phyloP scores from a whole-genome alignment of 2,888 invertebrate genomes.

The Meteorus cinctellus region DNA sequence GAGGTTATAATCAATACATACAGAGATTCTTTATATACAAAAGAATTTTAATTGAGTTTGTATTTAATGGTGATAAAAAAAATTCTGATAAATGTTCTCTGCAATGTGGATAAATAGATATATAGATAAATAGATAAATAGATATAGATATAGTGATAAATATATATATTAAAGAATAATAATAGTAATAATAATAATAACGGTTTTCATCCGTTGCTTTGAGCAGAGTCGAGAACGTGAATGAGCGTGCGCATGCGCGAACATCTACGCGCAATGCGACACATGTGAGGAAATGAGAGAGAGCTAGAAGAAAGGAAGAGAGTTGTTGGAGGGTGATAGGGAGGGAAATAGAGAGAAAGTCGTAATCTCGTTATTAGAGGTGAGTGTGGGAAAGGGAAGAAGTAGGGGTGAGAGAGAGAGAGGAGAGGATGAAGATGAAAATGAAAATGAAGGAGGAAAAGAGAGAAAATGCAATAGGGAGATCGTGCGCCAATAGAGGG shows the following conservation, averaged over 20 bases:
- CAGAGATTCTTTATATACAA: too few species aligned
- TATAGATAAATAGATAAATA: not conserved
- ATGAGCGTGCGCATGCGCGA: constrained; percentile 70
- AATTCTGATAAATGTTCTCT: too few species aligned
- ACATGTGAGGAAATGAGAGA: constrained; percentile 53
- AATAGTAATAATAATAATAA: not conserved
- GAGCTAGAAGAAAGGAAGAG: not conserved
- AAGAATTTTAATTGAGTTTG: too few species aligned
- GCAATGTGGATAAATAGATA: constrained; percentile 24
- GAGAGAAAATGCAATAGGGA: not conserved
- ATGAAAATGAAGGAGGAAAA: constrained; percentile 3
- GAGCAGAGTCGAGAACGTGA: constrained; percentile 50
- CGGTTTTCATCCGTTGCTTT: constrained; percentile 11
- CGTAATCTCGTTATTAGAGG: constrained; percentile 19
- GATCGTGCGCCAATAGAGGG: constrained; percentile 10
- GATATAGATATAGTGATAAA: not conserved
- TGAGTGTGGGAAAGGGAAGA: not conserved
- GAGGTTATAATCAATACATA: too few species aligned
- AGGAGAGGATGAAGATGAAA: not conserved
- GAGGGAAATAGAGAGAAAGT: constrained; percentile 32
- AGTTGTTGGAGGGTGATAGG: not conserved
- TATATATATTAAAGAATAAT: constrained; percentile 25
- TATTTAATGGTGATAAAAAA: too few species aligned
- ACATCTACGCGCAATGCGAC: constrained; percentile 70
- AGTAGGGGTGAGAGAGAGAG: constrained; percentile 18